Evolutionary conservation across 2,888 invertebrate genomes (phyloP).

Genomic region (Pachycephus smyrnensis): DNA sequence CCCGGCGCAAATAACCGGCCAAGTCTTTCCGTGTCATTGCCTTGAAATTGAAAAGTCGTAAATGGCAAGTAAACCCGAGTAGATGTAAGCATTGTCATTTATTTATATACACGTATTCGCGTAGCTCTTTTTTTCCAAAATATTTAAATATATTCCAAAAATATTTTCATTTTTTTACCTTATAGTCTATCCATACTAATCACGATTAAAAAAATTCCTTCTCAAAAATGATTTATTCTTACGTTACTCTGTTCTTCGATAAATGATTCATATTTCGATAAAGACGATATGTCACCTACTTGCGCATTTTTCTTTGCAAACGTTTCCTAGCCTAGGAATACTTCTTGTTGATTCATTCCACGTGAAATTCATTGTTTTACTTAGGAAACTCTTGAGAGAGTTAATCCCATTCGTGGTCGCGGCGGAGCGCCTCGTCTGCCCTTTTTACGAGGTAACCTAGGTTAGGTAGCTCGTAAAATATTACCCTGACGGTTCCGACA

Average conservation of each 20-base stretch:
- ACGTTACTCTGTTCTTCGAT: neutral
- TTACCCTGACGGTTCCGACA: neutral
- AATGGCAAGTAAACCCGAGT: neutral
- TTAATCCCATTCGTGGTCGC: neutral
- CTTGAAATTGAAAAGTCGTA: neutral
- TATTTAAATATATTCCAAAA: neutral
- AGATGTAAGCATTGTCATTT: too few species aligned
- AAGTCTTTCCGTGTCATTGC: neutral
- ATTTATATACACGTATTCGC: neutral
- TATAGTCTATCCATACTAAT: neutral
- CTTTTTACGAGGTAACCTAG: neutral
- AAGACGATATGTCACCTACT: neutral
- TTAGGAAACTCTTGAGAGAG: neutral
- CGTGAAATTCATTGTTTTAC: neutral
- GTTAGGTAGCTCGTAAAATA: neutral
- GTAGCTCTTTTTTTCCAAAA: too few species aligned
- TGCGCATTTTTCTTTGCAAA: neutral
- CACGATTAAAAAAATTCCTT: neutral
- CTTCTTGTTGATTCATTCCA: neutral
- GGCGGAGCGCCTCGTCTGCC: neutral
- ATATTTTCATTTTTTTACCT: neutral
- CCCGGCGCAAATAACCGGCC: neutral
- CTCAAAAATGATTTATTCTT: neutral
- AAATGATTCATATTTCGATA: neutral
- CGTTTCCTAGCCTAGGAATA: neutral